A percentile compares a stretch with the other conserved stretches of the same genome.
phyloP scores from a whole-genome alignment of 2,888 invertebrate genomes.

The Yponomeuta malinellus region DNA sequence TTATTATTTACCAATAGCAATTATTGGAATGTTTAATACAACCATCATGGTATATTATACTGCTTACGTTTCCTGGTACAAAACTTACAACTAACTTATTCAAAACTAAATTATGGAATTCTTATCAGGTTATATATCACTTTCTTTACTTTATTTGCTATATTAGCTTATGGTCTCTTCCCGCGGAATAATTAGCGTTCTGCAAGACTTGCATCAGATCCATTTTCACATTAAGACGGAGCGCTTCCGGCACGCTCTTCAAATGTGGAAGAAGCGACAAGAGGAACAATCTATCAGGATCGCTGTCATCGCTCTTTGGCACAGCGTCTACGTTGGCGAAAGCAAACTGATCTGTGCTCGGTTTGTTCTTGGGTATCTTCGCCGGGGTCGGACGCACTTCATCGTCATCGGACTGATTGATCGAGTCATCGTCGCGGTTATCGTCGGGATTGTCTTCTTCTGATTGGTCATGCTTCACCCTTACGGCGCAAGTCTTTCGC shows the following conservation, averaged over 20 bases:
- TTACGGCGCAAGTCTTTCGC: slow-evolving; percentile 34
- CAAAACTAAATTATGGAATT: neutral
- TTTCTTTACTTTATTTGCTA: neutral
- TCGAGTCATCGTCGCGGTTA: slow-evolving; percentile 24
- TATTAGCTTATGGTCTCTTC: slow-evolving; percentile 3
- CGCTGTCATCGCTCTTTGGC: slow-evolving; percentile 40
- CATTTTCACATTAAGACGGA: slow-evolving; percentile 56
- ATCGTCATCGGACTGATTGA: slow-evolving; percentile 25
- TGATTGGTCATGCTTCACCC: slow-evolving; percentile 26
- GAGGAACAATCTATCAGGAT: slow-evolving; percentile 59
- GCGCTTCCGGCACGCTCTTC: slow-evolving; percentile 55
- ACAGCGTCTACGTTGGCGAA: slow-evolving; percentile 56
- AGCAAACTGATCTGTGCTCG: slow-evolving; percentile 44
- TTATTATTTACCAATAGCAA: neutral
- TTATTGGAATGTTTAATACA: neutral
- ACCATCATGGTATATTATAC: neutral
- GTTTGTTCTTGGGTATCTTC: slow-evolving; percentile 28
- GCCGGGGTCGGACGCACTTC: slow-evolving; percentile 21
- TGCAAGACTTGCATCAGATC: slow-evolving; percentile 62
- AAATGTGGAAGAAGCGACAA: slow-evolving; percentile 60
- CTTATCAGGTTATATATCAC: neutral
- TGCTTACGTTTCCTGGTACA: neutral
- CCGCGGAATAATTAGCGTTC: slow-evolving; percentile 37
- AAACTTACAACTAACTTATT: neutral
- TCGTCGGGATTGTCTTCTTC: slow-evolving; percentile 39